Evolutionary conservation across 2,797 vertebrate genomes (phyloP).

Genomic region (Sebastes elongatus): DNA sequence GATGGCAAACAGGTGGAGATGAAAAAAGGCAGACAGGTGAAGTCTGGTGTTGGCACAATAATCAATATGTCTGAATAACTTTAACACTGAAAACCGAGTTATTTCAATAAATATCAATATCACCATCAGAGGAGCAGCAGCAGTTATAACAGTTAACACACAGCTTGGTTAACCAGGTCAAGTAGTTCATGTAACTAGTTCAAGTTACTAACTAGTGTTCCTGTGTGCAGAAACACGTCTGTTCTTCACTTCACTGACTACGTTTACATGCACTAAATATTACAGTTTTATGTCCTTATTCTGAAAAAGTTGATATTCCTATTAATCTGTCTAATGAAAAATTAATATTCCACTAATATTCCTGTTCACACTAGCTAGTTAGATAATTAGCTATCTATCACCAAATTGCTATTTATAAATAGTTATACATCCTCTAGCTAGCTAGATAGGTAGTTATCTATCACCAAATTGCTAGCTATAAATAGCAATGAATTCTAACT

Average conservation of each 20-base stretch:
- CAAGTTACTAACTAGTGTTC: background rate
- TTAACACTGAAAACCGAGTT: too few species aligned
- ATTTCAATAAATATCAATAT: too few species aligned
- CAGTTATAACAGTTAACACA: background rate
- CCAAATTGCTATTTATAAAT: too few species aligned
- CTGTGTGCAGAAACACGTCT: background rate
- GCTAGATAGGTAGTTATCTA: too few species aligned
- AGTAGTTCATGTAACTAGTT: background rate
- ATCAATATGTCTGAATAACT: background rate
- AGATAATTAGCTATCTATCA: too few species aligned
- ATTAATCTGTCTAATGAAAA: background rate
- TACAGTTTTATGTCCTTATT: background rate
- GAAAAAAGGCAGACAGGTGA: conserved; percentile 10
- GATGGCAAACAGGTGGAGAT: background rate
- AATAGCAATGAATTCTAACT: too few species aligned
- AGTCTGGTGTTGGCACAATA: conserved; percentile 12
- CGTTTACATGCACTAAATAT: background rate
- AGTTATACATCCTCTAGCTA: too few species aligned
- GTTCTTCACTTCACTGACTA: background rate
- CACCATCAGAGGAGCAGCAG: background rate
- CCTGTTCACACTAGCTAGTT: too few species aligned
- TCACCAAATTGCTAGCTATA: too few species aligned
- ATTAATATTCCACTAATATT: background rate
- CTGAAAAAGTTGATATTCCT: background rate
- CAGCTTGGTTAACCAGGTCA: background rate